Percentiles rank a stretch among this genome's conserved stretches.
Evolutionary conservation across 2,888 invertebrate species (phyloP).

Genomic region (Dermolepida albohirtum): DNA sequence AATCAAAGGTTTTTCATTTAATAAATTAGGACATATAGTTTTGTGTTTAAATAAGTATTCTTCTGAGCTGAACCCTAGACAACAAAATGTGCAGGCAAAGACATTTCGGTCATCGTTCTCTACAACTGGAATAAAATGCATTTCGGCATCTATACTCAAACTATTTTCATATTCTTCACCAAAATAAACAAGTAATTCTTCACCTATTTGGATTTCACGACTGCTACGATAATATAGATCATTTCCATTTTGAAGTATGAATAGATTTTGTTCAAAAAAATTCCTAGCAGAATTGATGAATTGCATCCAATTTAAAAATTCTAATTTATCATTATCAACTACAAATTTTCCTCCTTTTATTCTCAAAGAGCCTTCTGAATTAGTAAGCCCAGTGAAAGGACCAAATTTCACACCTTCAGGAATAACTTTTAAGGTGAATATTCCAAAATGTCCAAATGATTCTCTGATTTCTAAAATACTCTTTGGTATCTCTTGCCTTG

Average conservation of each 20-base stretch:
- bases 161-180: background rate
- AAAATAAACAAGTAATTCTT: constrained; percentile 5
- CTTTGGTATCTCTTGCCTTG: background rate
- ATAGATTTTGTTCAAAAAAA: background rate
- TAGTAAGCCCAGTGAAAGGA: constrained; percentile 7
- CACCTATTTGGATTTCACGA: background rate
- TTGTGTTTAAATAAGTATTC: constrained; percentile 7
- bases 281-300: background rate
- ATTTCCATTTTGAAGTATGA: constrained; percentile 1
- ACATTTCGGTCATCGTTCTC: background rate
- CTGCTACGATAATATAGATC: constrained; percentile 6
- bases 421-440: constrained; percentile 6
- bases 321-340: background rate
- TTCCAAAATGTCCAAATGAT: background rate
- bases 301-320: constrained; percentile 14
- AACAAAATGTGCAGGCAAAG: constrained; percentile 18
- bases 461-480: constrained; percentile 3
- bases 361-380: background rate
- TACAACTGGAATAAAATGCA: background rate
- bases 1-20: background rate
- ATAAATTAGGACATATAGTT: constrained; percentile 1
- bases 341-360: constrained; percentile 3
- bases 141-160: background rate
- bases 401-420: constrained; percentile 23
- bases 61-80: constrained; percentile 16